Conservation (phyloP, 2,113 vertebrate genomes). For the Bubo bubo region DNA sequence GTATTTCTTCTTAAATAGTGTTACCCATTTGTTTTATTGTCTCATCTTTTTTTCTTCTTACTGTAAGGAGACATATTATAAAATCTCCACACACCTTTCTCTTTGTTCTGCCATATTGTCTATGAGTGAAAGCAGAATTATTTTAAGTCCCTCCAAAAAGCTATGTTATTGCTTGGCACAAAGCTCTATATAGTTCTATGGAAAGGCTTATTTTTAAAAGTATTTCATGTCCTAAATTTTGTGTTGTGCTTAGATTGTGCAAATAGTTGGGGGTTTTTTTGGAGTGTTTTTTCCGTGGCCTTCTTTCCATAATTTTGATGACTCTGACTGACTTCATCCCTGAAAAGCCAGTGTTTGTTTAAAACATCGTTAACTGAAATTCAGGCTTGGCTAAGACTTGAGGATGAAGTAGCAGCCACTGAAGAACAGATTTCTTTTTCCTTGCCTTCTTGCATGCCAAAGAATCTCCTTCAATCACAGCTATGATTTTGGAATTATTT, state of each 20-base stretch:
- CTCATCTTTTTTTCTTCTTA: not conserved
- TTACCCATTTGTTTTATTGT: not conserved
- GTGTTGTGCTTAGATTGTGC: not conserved
- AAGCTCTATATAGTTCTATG: not conserved
- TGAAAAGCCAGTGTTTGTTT: not conserved
- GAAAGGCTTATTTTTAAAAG: not conserved
- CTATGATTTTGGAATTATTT: not conserved
- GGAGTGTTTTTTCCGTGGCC: not conserved
- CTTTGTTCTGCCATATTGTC: not conserved
- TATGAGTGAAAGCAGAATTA: not conserved
- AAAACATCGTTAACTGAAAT: not conserved
- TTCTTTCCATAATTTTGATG: not conserved
- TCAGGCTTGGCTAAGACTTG: not conserved
- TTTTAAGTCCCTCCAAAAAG: not conserved
- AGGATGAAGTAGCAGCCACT: not conserved
- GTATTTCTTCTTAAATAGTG: conserved; percentile 50
- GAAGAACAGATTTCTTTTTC: not conserved
- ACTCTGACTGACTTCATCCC: not conserved
- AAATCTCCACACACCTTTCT: not conserved
- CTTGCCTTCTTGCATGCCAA: not conserved
- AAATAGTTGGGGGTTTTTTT: not conserved
- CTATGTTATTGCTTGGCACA: not conserved
- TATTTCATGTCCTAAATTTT: not conserved
- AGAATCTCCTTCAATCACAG: not conserved
- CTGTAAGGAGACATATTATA: not conserved